Conservation (phyloP, 2,797 vertebrate species). For the Dallia pectoralis region DNA sequence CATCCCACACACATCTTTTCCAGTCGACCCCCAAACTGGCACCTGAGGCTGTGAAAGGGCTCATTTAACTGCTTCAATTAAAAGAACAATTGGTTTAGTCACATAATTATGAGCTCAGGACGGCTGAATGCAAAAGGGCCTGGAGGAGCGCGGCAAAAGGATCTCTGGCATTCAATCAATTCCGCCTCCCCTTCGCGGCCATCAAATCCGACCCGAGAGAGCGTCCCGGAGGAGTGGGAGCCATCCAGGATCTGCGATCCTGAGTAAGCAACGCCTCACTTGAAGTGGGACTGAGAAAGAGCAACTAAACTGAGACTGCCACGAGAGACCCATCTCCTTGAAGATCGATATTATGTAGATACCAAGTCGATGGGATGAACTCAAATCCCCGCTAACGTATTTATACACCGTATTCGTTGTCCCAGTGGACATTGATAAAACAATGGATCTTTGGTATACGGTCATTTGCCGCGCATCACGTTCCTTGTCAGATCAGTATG, state of each 20-base stretch:
- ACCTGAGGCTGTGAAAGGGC: conserved; percentile 64
- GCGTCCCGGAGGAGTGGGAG: conserved; percentile 50
- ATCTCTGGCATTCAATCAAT: conserved; percentile 73
- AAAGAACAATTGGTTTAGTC: conserved; percentile 82
- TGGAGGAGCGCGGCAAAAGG: conserved; percentile 70
- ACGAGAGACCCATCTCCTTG: not conserved
- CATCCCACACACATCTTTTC: conserved; percentile 23
- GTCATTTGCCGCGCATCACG: too few species aligned
- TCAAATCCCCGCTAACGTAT: not conserved
- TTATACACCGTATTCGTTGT: too few species aligned
- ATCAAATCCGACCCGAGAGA: conserved; percentile 23
- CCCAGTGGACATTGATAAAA: too few species aligned
- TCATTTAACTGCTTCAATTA: conserved; percentile 73
- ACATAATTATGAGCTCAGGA: conserved; percentile 79
- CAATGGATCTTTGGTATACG: too few species aligned
- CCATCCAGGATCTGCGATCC: conserved; percentile 37
- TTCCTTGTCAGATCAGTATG: not conserved
- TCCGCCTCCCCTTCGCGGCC: conserved; percentile 39
- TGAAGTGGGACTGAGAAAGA: not conserved
- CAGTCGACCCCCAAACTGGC: conserved; percentile 58
- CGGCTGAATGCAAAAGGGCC: conserved; percentile 74
- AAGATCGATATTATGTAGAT: not conserved
- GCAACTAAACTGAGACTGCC: not conserved
- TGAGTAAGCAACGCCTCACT: conserved; percentile 53
- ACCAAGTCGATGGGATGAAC: not conserved